Percentiles rank a stretch among this genome's conserved stretches.
Evolutionary conservation across 1,140 invertebrate genomes (phyloP).

Genomic region (Cecropterus lyciades): DNA sequence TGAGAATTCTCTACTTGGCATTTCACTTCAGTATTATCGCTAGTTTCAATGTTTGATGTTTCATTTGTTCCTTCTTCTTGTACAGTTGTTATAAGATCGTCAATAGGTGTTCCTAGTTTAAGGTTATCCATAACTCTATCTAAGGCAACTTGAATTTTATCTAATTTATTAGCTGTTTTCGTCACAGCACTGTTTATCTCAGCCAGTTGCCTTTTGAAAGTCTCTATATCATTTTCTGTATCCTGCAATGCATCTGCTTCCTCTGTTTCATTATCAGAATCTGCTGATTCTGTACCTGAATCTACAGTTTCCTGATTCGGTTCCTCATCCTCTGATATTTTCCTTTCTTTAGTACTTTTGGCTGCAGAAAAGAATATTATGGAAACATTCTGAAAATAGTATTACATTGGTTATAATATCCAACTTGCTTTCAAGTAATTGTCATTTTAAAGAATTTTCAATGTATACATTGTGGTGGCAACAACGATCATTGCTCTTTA

Average conservation of each 20-base stretch:
- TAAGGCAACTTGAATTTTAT: conserved; percentile 79
- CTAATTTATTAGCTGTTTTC: conserved; percentile 80
- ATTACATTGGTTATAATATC: too few relatives aligned
- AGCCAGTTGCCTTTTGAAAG: conserved; percentile 69
- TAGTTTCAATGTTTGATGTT: conserved; percentile 22
- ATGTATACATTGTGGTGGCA: too few relatives aligned
- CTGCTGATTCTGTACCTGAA: conserved; percentile 55
- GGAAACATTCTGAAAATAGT: conserved; percentile 64
- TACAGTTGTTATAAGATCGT: conserved; percentile 45
- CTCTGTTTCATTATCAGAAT: conserved; percentile 51
- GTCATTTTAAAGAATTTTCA: too few relatives aligned
- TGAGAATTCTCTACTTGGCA: conserved; percentile 59
- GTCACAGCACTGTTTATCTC: conserved; percentile 71
- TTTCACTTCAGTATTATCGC: conserved; percentile 14
- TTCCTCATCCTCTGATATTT: conserved; percentile 67
- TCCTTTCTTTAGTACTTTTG: conserved; percentile 82
- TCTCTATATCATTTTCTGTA: conserved; percentile 75
- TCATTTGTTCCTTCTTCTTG: conserved; percentile 45
- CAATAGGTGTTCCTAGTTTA: conserved; percentile 62
- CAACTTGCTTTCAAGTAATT: too few relatives aligned
- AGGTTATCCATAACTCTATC: conserved; percentile 76
- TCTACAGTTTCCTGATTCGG: conserved; percentile 45
- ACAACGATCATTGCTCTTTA: too few relatives aligned
- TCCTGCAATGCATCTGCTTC: conserved; percentile 64
- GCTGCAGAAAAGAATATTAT: conserved; percentile 82